Evolutionary conservation across 2,797 vertebrate species (phyloP).

Genomic region (Myotis findleyi): DNA sequence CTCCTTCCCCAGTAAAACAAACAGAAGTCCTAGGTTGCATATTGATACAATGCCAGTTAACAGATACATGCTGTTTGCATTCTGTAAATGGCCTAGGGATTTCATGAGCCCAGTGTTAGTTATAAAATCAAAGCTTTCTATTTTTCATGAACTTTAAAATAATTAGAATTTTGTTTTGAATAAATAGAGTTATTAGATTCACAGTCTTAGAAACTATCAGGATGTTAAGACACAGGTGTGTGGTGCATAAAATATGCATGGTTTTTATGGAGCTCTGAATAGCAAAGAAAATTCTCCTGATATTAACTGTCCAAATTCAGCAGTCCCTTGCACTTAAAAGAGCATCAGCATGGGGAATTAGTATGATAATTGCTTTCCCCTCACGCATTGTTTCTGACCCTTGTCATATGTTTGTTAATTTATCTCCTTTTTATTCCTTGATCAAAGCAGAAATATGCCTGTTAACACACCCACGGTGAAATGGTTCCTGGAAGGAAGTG

Average conservation of each 20-base stretch:
- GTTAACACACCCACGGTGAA: background rate
- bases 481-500: slow-evolving; percentile 45
- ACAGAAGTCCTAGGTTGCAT: background rate
- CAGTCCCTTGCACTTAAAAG: background rate
- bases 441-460: slow-evolving; percentile 51
- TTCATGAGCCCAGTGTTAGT: background rate
- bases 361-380: background rate
- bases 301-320: background rate
- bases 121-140: slow-evolving; percentile 43
- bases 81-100: background rate
- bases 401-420: slow-evolving; percentile 56
- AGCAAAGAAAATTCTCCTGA: background rate
- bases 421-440: slow-evolving; percentile 52
- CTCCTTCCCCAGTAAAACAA: background rate
- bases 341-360: background rate
- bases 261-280: background rate
- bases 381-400: slow-evolving; percentile 22
- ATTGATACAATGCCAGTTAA: background rate
- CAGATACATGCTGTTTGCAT: background rate
- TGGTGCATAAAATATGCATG: background rate
- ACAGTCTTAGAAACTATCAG: background rate
- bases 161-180: slow-evolving; percentile 48
- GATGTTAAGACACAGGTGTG: background rate
- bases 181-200: slow-evolving; percentile 13
- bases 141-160: slow-evolving; percentile 34